phyloP scores from a whole-genome alignment of 2,888 invertebrate species.

The Neuroscelio doddi region DNA sequence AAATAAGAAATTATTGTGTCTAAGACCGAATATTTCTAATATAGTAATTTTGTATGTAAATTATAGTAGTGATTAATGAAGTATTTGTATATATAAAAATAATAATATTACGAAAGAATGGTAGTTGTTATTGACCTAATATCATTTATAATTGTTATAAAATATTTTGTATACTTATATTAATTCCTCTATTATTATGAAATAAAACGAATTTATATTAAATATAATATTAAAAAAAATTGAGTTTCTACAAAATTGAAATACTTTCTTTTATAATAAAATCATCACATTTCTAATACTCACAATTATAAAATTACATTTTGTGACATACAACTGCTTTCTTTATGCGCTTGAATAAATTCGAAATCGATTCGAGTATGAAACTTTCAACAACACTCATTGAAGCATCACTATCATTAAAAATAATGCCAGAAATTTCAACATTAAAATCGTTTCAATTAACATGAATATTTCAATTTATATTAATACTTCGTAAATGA shows the following conservation, averaged over 20 bases:
- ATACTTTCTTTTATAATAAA: too few species aligned
- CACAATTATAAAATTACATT: conserved; percentile 3
- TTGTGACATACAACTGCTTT: conserved; percentile 11
- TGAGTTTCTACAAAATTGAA: too few species aligned
- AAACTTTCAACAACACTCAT: conserved; percentile 34
- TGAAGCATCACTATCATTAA: conserved; percentile 19
- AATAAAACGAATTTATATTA: too few species aligned
- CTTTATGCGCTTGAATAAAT: conserved; percentile 24
- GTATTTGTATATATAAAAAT: conserved; percentile 34
- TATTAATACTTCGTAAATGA: too few species aligned
- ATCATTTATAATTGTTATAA: too few species aligned
- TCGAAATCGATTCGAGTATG: conserved; percentile 20
- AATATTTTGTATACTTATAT: too few species aligned
- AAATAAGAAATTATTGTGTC: neutral
- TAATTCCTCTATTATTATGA: too few species aligned
- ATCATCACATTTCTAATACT: too few species aligned
- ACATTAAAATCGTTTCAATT: neutral
- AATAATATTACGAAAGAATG: conserved; percentile 7
- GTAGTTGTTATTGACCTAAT: conserved; percentile 13
- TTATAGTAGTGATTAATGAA: conserved; percentile 23
- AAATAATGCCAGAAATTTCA: conserved; percentile 6
- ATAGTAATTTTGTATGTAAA: conserved; percentile 23
- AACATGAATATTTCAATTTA: neutral
- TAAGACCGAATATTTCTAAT: conserved; percentile 5
- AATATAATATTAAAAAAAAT: too few species aligned